Percentiles rank a stretch among this genome's conserved stretches.
Conservation (phyloP, 2,888 invertebrate genomes). For the Gerris lacustris region DNA sequence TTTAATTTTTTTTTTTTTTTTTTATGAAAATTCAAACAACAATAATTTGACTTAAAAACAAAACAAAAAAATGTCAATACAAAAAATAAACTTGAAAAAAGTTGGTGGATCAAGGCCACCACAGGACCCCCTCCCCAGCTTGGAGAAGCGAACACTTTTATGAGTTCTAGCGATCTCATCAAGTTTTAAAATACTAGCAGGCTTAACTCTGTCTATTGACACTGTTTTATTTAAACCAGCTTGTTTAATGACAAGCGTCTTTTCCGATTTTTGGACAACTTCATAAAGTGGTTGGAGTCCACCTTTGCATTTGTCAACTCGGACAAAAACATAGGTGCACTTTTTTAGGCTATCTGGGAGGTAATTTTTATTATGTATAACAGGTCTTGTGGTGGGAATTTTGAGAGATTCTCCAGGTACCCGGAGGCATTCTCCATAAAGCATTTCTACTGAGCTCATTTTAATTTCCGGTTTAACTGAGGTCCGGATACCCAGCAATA, state of each 20-base stretch:
- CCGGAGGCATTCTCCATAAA: conserved; percentile 33
- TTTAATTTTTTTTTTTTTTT: too few relatives aligned
- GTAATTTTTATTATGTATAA: conserved; percentile 1
- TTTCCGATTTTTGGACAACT: conserved; percentile 14
- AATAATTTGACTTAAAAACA: too few relatives aligned
- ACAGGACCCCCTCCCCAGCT: neutral
- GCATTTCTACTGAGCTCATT: conserved; percentile 32
- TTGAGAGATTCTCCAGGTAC: too few relatives aligned
- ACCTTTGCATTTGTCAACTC: conserved; percentile 9
- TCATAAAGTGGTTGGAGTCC: conserved; percentile 8
- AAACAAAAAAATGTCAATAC: too few relatives aligned
- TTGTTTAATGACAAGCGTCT: conserved; percentile 1
- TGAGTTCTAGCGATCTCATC: too few relatives aligned
- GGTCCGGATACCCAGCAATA: conserved; percentile 18
- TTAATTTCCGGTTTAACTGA: conserved; percentile 13
- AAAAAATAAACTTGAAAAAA: too few relatives aligned
- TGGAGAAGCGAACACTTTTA: neutral
- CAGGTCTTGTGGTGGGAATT: too few relatives aligned
- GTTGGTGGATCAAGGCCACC: too few relatives aligned
- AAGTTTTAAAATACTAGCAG: too few relatives aligned
- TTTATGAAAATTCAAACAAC: too few relatives aligned
- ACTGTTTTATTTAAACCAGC: neutral
- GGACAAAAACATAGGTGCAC: conserved; percentile 14
- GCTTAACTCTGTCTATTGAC: neutral
- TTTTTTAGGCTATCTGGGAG: conserved; percentile 7